Base-by-base conservation (phyloP, 2,797 vertebrate genomes). In the Lutjanus argentimaculatus region DNA sequence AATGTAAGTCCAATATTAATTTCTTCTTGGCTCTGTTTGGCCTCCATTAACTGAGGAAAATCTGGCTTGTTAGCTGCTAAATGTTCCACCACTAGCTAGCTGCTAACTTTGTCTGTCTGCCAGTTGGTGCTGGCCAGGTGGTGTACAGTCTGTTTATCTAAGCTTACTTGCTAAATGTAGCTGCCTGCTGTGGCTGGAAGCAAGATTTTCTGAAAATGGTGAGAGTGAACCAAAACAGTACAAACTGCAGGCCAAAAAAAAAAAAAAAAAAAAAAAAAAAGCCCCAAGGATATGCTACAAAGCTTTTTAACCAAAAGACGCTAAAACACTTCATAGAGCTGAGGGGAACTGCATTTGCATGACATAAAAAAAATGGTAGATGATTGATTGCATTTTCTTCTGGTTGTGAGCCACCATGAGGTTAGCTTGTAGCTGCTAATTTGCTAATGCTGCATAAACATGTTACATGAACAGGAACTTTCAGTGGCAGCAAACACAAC, bases 51-150 rank as follows among this genome's bases (percentile, higher is more conserved):
- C 25, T 69, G n/a, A 67, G 46, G 16, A 52, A 30, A 52, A 43
- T 51, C 36, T 30, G 36, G 0, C 46, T 40, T 16, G 53, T 53
- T 62, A 65, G 25, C 45, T 3, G 21, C 5, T 40, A 48, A 68
- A 62, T 64, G 15, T 42, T 21, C 19, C 19, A 4, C 8, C 16
- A 53, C 46, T 2, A 55, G 40, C 17, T 25, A 64, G 30, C 9
- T 25, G n/a, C 53, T 59, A 61, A 52, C 25, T 48, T 21, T 21
- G 13, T 40, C 36, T 9, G 11, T 43, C 46, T 43, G 8, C 16
- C 61, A 42, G 40, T 21, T 52, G 56, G 56, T 52, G 48, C 56
- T 63, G 17, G 22, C n/a, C 30, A 63, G 67, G 30, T 25, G 62
- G 17, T 5, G 13, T 21, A n/a, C 19, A 22, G 30, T 36, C 30